Percentiles rank a stretch among this genome's conserved stretches.
These are phyloP conservation scores for Hydroisotoma schaefferi DNA, from an alignment of 2,888 invertebrate genomes.

Conservation along the genomic window DNA sequence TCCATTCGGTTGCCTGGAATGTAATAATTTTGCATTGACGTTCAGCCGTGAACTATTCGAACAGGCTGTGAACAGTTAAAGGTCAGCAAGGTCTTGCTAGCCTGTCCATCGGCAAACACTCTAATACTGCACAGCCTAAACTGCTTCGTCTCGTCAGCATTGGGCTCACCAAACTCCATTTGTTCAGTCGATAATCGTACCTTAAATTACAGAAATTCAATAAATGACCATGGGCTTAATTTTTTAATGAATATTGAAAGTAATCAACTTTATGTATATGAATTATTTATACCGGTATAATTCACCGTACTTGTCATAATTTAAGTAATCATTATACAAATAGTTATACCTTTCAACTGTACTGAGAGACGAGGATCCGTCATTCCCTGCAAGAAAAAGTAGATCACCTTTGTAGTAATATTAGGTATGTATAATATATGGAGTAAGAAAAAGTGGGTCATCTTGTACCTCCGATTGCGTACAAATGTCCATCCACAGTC, in stretches of 20 bases:
- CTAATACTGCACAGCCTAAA: constrained; percentile 64
- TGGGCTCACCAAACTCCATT: constrained; percentile 65
- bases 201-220: constrained; percentile 46
- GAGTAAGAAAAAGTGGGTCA: not conserved
- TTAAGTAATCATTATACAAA: too few species aligned
- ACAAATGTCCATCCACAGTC: constrained; percentile 61
- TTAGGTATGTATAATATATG: not conserved
- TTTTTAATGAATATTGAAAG: too few species aligned
- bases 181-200: constrained; percentile 63
- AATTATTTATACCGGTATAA: too few species aligned
- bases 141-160: constrained; percentile 65
- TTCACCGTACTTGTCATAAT: too few species aligned
- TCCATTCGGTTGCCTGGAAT: too few species aligned
- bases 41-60: too few species aligned
- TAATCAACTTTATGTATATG: too few species aligned
- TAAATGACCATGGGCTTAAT: too few species aligned
- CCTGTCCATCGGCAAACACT: constrained; percentile 56
- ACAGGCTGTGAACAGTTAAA: too few species aligned
- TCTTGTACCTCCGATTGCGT: constrained; percentile 61
- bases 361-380: constrained; percentile 65
- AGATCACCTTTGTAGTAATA: not conserved
- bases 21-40: too few species aligned
- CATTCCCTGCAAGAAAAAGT: constrained; percentile 53
- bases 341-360: constrained; percentile 58
- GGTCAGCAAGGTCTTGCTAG: constrained; percentile 45